phyloP scores from a whole-genome alignment of 2,797 vertebrate species.

The Sternarchorhynchus goeldii region DNA sequence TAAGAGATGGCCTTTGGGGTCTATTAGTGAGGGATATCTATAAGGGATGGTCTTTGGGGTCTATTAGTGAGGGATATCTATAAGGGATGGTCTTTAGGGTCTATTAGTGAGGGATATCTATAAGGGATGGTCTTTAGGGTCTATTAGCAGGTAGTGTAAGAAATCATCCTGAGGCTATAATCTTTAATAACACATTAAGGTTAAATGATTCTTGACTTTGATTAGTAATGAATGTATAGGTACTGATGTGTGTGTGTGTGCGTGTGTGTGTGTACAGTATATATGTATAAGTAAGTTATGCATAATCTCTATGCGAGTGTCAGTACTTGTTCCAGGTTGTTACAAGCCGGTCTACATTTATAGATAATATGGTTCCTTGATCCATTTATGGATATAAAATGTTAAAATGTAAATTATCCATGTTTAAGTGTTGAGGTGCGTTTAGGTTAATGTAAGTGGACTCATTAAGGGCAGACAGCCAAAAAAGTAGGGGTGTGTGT shows the following conservation, averaged over 20 bases:
- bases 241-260: neutral
- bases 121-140: too few species aligned
- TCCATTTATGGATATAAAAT: slow-evolving; percentile 13
- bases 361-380: neutral
- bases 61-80: too few species aligned
- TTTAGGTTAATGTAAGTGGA: slow-evolving; percentile 10
- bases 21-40: too few species aligned
- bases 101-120: too few species aligned
- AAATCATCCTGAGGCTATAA: too few species aligned
- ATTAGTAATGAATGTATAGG: neutral
- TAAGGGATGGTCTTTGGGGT: too few species aligned
- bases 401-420: slow-evolving; percentile 19
- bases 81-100: too few species aligned
- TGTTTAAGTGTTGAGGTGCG: neutral
- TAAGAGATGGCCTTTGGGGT: too few species aligned
- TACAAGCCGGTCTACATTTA: slow-evolving; percentile 1
- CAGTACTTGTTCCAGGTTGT: neutral
- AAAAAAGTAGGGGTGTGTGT: slow-evolving; percentile 10
- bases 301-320: neutral
- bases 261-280: neutral
- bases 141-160: too few species aligned
- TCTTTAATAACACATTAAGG: neutral
- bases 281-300: neutral
- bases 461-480: slow-evolving; percentile 31
- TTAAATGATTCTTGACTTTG: neutral